Evolutionary conservation across 2,797 vertebrate genomes (phyloP), one percentile per base, ranked within the genome.

Genomic region (Graptemys geographica): DNA sequence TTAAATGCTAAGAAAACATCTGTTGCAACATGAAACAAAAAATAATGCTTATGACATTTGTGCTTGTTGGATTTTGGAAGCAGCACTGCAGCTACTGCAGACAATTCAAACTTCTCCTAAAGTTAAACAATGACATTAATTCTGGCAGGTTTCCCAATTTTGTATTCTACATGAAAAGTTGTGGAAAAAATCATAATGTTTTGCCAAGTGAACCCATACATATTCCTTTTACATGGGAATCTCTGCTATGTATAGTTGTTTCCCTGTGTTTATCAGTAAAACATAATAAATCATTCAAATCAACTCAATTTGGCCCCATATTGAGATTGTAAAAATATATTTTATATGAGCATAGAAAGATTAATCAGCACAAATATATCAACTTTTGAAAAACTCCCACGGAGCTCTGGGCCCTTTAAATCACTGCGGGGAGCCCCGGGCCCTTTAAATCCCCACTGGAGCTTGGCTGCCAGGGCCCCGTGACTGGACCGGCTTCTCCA

Each of bases 141-240:
- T 93, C 41, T 53, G 88, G 79, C 56, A 86, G 3, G 31, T 93
- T 91, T 83, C 19, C n/a, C 62, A 59, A 94, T 96, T 92, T 55
- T 84, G 44, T 92, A 94, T 95, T 97, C 65, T 83, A 3, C 23
- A 87, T n/a, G 51, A 27, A 91, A 91, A 49, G 11, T 89, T 85
- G 28, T 4, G 31, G 3, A 10, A 57, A 31, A 88, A 88, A 3
- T 1, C 37, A 0, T n/a, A 57, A 57, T 25, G 62, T 85, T 65
- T 44, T 93, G 81, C 65, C 83, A 83, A 87, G 41, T 86, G 21
- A 96, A 10, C 25, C 57, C 81, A 15, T 44, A 59, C 80, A 79
- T 88, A 92, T 37, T 90, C 13, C 74, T 57, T 89, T 94, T 92
- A 91, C 27, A 47, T 78, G 11, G 55, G 62, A 96, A 93, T 87